phyloP scores from a whole-genome alignment of 2,113 vertebrate species.

The Ophthalmolycus amberensis region DNA sequence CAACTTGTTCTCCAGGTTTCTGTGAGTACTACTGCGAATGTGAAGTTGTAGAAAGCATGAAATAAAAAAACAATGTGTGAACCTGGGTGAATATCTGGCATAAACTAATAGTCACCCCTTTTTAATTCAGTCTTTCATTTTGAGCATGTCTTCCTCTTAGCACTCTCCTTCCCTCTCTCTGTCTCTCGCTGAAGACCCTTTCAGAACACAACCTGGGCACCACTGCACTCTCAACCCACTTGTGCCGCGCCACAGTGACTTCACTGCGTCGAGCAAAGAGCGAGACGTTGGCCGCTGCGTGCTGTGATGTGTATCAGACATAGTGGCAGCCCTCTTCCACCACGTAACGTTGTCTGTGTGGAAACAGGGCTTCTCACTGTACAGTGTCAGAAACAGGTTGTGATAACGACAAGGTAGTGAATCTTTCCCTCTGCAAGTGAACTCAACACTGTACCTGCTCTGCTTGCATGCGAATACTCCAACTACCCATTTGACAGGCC shows the following conservation, averaged over 20 bases:
- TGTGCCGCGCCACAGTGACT: too few relatives aligned
- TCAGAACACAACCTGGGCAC: too few relatives aligned
- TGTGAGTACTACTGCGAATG: neutral
- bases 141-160: neutral
- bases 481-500: constrained; percentile 56
- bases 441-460: neutral
- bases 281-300: too few relatives aligned
- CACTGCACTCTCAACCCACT: too few relatives aligned
- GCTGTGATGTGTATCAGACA: too few relatives aligned
- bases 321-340: too few relatives aligned
- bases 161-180: too few relatives aligned
- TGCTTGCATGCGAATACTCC: constrained; percentile 7
- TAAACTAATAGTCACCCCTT: neutral
- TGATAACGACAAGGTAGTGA: neutral
- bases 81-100: neutral
- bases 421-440: neutral
- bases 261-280: too few relatives aligned
- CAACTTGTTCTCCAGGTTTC: neutral
- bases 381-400: neutral
- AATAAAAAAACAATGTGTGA: neutral
- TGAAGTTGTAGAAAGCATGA: neutral
- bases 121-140: neutral
- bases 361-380: too few relatives aligned
- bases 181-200: too few relatives aligned
- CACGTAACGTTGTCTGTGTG: too few relatives aligned